Evolutionary conservation across 2,888 invertebrate species (phyloP).

Genomic region (Buathra laborator): DNA sequence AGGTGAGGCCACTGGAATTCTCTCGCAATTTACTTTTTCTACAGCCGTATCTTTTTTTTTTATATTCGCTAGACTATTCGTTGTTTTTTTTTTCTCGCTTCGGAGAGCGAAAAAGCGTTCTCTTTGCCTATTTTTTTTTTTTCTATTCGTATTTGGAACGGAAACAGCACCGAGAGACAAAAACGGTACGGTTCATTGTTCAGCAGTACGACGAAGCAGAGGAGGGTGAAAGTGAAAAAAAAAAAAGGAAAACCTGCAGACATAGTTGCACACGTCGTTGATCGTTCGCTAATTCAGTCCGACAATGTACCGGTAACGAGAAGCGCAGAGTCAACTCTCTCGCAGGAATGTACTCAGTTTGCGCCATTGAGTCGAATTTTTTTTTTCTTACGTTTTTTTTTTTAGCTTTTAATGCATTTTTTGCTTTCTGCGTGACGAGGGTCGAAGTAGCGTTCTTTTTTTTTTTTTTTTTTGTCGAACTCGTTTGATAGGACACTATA

Average conservation of each 20-base stretch:
- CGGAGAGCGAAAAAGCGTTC: slow-evolving; percentile 24
- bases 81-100: slow-evolving; percentile 36
- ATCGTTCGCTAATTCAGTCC: slow-evolving; percentile 63
- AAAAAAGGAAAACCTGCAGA: slow-evolving; percentile 12
- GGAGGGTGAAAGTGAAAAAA: slow-evolving; percentile 22
- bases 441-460: neutral
- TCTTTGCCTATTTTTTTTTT: slow-evolving; percentile 5
- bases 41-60: slow-evolving; percentile 11
- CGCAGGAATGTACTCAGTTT: slow-evolving; percentile 5
- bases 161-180: slow-evolving; percentile 43
- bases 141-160: slow-evolving; percentile 52
- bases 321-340: slow-evolving; percentile 42
- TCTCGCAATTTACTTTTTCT: slow-evolving; percentile 49
- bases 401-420: neutral
- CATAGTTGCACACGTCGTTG: slow-evolving; percentile 54
- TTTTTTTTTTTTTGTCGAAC: neutral
- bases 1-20: slow-evolving; percentile 37
- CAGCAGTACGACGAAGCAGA: slow-evolving; percentile 47
- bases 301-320: slow-evolving; percentile 67
- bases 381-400: slow-evolving; percentile 4
- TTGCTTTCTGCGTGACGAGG: neutral
- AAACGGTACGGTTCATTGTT: slow-evolving; percentile 64
- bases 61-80: slow-evolving; percentile 17
- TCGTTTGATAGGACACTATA: neutral
- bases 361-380: slow-evolving; percentile 40